A percentile compares a stretch with the other conserved stretches of the same genome.
phyloP scores from a whole-genome alignment of 2,888 invertebrate species.

The Tanytarsus gracilentus region DNA sequence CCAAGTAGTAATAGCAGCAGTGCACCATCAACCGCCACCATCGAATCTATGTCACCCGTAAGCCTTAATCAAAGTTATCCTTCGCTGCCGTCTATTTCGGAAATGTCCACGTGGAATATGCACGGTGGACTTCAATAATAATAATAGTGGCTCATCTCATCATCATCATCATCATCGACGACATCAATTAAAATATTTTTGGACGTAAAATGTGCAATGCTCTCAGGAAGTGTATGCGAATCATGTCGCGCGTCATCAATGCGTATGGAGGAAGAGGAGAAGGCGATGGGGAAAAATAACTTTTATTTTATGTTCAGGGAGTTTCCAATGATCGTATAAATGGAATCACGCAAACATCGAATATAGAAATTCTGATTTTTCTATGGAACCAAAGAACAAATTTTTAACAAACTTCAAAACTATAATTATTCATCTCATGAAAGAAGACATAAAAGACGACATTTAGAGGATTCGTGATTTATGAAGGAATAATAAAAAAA shows the following conservation, averaged over 20 bases:
- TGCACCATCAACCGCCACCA: constrained; percentile 15
- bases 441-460: too few species aligned
- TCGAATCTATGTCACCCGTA: constrained; percentile 19
- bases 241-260: neutral
- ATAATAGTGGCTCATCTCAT: too few species aligned
- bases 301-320: constrained; percentile 24
- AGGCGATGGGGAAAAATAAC: neutral
- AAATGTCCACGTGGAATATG: constrained; percentile 27
- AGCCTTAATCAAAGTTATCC: constrained; percentile 24
- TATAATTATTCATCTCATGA: too few species aligned
- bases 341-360: neutral
- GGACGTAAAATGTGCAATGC: constrained; percentile 21
- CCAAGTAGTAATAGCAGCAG: constrained; percentile 20
- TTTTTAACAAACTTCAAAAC: too few species aligned
- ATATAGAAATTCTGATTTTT: constrained; percentile 7
- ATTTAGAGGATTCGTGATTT: too few species aligned
- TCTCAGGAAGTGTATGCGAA: constrained; percentile 6
- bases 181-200: neutral
- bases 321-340: constrained; percentile 17
- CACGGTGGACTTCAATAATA: constrained; percentile 25
- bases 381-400: constrained; percentile 11
- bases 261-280: neutral
- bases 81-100: constrained; percentile 22
- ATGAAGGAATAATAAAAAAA: too few species aligned
- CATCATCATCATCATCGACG: too few species aligned